These are phyloP conservation scores for Caenorhabditis panamensis DNA, from an alignment of 2,888 invertebrate species.

Conservation along the genomic window DNA sequence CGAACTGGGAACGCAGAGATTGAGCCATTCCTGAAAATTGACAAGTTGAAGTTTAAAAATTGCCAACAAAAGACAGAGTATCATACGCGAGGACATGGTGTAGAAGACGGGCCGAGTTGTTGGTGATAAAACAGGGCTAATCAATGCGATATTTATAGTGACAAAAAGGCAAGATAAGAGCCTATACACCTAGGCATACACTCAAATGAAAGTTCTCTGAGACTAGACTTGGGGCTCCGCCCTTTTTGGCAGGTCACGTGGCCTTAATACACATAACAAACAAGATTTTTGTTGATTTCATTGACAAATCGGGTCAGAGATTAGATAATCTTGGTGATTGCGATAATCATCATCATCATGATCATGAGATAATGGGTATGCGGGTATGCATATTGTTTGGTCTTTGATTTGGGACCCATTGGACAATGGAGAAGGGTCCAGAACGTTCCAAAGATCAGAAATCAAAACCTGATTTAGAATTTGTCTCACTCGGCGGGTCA, in stretches of 20 bases:
- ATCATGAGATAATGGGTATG: too few species aligned
- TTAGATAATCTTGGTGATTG: too few species aligned
- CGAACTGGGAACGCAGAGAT: conserved; percentile 78
- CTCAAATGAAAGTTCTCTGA: conserved; percentile 47
- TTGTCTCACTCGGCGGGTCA: too few species aligned
- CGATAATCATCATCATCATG: too few species aligned
- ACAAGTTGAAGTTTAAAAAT: background rate
- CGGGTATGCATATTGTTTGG: conserved; percentile 40
- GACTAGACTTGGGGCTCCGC: conserved; percentile 20
- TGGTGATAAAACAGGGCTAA: background rate
- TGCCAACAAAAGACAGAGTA: background rate
- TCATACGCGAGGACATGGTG: conserved; percentile 36
- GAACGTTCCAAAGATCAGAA: background rate
- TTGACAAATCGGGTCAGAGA: conserved; percentile 11
- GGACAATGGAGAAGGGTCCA: background rate
- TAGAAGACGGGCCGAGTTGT: background rate
- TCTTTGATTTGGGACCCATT: conserved; percentile 17
- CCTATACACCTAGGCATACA: too few species aligned
- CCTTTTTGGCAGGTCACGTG: conserved; percentile 43
- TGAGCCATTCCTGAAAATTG: conserved; percentile 63
- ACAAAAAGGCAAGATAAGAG: too few species aligned
- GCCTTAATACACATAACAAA: background rate
- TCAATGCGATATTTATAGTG: conserved; percentile 46
- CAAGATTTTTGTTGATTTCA: conserved; percentile 28
- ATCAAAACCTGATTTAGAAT: too few species aligned